Evolutionary conservation across 2,797 vertebrate genomes (phyloP).

Genomic region (Nothura maculosa): DNA sequence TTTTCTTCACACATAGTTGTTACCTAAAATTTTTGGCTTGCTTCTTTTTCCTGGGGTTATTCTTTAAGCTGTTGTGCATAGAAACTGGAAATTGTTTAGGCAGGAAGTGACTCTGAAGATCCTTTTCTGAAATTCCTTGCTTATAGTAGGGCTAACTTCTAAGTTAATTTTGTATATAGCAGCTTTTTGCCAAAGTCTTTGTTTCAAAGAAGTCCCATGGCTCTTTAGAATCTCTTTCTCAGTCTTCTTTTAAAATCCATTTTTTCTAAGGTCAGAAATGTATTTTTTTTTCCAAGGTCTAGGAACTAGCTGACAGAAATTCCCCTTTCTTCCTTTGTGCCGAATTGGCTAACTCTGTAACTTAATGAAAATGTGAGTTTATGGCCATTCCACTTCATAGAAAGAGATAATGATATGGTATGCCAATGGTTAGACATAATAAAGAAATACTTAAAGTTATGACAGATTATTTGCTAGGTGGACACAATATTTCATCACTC

Average conservation of each 20-base stretch:
- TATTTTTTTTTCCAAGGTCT: neutral
- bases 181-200: neutral
- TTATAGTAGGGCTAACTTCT: rapidly evolving
- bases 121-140: neutral
- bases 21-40: neutral
- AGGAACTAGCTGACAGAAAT: neutral
- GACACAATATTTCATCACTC: neutral
- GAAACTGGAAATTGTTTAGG: neutral
- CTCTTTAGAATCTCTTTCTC: neutral
- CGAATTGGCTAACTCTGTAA: neutral
- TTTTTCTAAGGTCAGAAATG: neutral
- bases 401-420: neutral
- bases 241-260: neutral
- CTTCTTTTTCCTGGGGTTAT: rapidly evolving
- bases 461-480: neutral
- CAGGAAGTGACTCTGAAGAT: neutral
- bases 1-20: neutral
- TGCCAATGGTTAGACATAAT: neutral
- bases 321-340: neutral
- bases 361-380: neutral
- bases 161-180: neutral
- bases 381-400: neutral
- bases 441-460: neutral
- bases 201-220: neutral
- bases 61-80: neutral